Evolutionary conservation across 1,140 invertebrate species (phyloP), one percentile per base, ranked within the genome.

Genomic region (Trialeurodes vaporariorum): DNA sequence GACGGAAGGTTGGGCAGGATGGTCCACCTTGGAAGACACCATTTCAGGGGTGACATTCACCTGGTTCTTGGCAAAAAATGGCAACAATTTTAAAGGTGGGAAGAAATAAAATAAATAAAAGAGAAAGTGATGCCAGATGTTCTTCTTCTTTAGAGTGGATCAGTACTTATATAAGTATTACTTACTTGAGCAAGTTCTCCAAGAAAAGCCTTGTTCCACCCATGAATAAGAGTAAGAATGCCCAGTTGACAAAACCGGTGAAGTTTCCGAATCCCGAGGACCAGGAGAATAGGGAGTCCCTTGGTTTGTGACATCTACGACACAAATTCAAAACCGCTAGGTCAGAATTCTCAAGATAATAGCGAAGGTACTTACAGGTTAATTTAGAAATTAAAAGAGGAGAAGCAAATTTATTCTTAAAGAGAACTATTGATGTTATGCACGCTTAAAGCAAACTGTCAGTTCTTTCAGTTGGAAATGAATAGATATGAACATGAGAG

Each of bases 181-280:
- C 88, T 86, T 83, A 98, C 92, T 98, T 98, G 49, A 98, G 87
- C 69, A 98, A 87, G 82, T 99, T 99, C 85, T 99, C 97, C 68
- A 99, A 82, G 68, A 95, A 89, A 61, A 98, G 84, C 67, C 97
- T 86, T 59, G 94, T 82, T 71, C 95, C 96, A 49, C 96, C 95
- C 65, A 98, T 88, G 26, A 92, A 89, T 67, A 98, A 81, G 66
- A 99, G 83, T 23, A 98, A 84, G 75, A 98, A 94, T 61, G 90
- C 94, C 86, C 96, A 94, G 79, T 98, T 98, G 2, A 98, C 87
- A 72, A 98, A 86, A 62, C 96, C 96, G 67, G 92, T 89, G 76
- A 96, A 98, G 79, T 98, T 91, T 74, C 89, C 87, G 80, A 96
- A 98, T 9, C 92, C 93, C 23, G 94, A 97, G 68, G 89, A 92